Conservation (phyloP, 2,888 invertebrate species). For the Sympetrum striolatum region DNA sequence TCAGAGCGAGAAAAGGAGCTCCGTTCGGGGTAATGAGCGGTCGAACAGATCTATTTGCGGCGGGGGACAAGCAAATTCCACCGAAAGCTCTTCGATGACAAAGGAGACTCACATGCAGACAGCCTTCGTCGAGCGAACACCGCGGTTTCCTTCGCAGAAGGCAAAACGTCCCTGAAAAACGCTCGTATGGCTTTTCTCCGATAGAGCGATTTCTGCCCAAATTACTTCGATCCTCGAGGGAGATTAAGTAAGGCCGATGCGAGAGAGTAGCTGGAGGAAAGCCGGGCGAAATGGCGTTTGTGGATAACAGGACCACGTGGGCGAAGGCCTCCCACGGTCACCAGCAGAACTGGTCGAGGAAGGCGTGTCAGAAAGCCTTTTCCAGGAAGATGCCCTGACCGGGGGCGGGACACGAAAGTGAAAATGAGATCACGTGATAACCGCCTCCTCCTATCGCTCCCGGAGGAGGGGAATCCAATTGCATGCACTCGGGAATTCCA, state of each 20-base stretch:
- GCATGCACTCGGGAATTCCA: neutral
- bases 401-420: constrained; percentile 3
- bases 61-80: neutral
- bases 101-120: neutral
- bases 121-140: neutral
- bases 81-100: neutral
- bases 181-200: too few relatives aligned
- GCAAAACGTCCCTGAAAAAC: neutral
- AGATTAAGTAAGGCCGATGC: neutral
- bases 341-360: neutral
- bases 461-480: neutral
- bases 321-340: constrained; percentile 37
- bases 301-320: constrained; percentile 4
- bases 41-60: neutral
- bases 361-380: constrained; percentile 9
- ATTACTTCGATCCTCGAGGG: neutral
- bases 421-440: constrained; percentile 5
- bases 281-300: neutral
- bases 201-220: neutral
- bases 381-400: neutral
- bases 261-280: neutral
- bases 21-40: too few relatives aligned
- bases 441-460: neutral
- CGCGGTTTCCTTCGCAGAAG: too few relatives aligned
- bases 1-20: neutral